These are phyloP conservation scores for Rhinolophus ferrumequinum DNA, from an alignment of 2,113 vertebrate genomes.

Conservation along the genomic window DNA sequence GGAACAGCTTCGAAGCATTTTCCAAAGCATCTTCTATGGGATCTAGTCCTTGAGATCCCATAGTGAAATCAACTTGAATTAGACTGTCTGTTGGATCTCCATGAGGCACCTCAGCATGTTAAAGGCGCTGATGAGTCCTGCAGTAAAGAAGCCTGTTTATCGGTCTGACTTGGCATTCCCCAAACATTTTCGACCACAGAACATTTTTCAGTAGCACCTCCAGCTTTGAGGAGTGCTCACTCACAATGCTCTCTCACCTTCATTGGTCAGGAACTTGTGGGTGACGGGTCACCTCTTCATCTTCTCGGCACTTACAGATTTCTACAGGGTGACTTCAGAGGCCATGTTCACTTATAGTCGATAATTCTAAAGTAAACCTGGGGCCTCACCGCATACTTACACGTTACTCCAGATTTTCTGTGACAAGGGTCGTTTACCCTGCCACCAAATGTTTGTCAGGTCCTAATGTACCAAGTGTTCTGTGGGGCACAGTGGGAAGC, in stretches of 20 bases:
- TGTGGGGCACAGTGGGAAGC: neutral
- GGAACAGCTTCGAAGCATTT: neutral
- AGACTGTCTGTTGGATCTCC: neutral
- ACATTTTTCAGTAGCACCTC: neutral
- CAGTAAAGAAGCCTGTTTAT: neutral
- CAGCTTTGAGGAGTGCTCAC: neutral
- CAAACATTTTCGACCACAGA: neutral
- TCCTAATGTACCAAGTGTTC: neutral
- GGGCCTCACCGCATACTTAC: neutral
- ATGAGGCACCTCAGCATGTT: rapidly evolving
- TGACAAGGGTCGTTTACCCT: neutral
- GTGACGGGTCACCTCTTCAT: neutral
- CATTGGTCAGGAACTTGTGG: neutral
- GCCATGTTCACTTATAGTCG: neutral
- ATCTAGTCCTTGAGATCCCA: neutral
- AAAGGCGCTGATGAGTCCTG: neutral
- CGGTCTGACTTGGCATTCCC: neutral
- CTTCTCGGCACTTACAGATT: neutral
- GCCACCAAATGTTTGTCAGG: neutral
- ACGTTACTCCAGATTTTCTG: neutral
- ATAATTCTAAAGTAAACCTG: neutral
- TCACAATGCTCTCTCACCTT: neutral
- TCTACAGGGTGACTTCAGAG: neutral
- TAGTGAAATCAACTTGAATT: neutral
- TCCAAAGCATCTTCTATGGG: neutral